Evolutionary conservation across 2,113 vertebrate genomes (phyloP).

Genomic region (Esox niger): DNA sequence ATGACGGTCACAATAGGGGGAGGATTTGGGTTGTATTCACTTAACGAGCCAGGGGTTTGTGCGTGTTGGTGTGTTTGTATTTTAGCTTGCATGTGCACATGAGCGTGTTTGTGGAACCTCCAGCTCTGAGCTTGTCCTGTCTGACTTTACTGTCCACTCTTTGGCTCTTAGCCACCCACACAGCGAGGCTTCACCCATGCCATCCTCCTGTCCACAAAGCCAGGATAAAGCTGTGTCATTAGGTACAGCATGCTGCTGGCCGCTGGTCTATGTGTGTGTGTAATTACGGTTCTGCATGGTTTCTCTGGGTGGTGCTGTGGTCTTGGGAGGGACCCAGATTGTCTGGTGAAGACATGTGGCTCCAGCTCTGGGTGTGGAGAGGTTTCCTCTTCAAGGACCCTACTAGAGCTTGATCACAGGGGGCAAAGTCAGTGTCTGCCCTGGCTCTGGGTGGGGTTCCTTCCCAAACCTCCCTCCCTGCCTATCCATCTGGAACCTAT

Average conservation of each 20-base stretch:
- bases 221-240: neutral
- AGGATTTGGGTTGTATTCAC: constrained; percentile 37
- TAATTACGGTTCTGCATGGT: constrained; percentile 3
- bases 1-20: constrained; percentile 21
- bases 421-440: neutral
- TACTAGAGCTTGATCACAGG: constrained; percentile 35
- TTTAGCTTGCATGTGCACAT: neutral
- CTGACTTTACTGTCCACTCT: neutral
- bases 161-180: neutral
- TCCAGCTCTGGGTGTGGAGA: neutral
- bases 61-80: constrained; percentile 8
- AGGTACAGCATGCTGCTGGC: neutral
- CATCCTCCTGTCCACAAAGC: neutral
- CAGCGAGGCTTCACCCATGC: neutral
- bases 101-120: neutral
- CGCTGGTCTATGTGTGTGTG: constrained; percentile 6
- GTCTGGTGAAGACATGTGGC: constrained; percentile 2
- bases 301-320: neutral
- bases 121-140: neutral
- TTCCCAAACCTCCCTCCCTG: constrained; percentile 12
- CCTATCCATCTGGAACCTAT: constrained; percentile 11
- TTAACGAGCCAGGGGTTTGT: constrained; percentile 1
- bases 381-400: neutral
- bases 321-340: neutral
- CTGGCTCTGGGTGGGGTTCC: neutral